Conservation (phyloP, 2,888 invertebrate genomes). For the Mantis religiosa region DNA sequence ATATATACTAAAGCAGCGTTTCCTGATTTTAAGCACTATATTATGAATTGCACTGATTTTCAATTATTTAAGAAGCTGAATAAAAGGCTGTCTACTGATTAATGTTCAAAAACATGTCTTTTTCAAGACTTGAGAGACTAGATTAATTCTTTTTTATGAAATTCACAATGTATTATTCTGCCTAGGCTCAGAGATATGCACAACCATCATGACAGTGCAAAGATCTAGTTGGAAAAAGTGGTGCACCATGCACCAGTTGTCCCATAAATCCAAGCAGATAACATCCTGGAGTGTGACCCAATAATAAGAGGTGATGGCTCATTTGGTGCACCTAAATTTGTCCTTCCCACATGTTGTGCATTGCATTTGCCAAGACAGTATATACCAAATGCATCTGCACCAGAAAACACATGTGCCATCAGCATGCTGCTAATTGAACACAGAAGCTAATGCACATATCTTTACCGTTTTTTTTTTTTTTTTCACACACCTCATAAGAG, state of each 20-base stretch:
- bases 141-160: neutral
- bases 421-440: neutral
- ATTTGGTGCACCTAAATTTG: neutral
- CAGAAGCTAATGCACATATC: neutral
- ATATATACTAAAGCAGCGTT: no score
- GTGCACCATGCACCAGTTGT: neutral
- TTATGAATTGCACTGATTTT: no score
- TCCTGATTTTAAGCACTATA: no score
- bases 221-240: neutral
- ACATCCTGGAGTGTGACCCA: neutral
- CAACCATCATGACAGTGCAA: slow-evolving; percentile 12
- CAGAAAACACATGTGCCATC: neutral
- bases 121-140: neutral
- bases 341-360: neutral
- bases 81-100: no score
- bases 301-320: neutral
- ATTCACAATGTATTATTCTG: neutral
- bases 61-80: no score
- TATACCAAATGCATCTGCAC: neutral
- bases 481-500: neutral
- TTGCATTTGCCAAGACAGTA: neutral
- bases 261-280: neutral
- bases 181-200: neutral
- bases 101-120: no score
- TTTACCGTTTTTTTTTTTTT: neutral